phyloP scores from a whole-genome alignment of 1,140 invertebrate genomes.

The Sycobia sp. region DNA sequence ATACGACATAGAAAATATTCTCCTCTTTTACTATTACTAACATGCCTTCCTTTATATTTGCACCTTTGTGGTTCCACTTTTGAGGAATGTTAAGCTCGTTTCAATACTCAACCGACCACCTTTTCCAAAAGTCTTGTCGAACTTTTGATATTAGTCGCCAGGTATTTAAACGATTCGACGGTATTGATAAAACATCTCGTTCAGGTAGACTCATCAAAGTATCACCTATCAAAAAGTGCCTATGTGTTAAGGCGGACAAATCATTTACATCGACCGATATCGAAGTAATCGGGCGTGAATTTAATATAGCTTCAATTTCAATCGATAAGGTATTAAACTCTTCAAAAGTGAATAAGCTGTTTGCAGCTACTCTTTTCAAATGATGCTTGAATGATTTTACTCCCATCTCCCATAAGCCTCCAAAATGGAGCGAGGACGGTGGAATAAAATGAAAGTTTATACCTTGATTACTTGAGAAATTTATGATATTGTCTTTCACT shows the following conservation, averaged over 20 bases:
- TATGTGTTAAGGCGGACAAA: slow-evolving; percentile 32
- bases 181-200: slow-evolving; percentile 20
- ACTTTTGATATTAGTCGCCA: slow-evolving; percentile 41
- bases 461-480: background rate
- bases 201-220: slow-evolving; percentile 29
- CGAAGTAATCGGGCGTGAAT: slow-evolving; percentile 41
- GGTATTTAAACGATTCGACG: slow-evolving; percentile 33
- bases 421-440: slow-evolving; percentile 2
- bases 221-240: no score
- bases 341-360: background rate
- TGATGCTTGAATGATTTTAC: slow-evolving; percentile 13
- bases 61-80: slow-evolving; percentile 38
- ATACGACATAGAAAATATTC: background rate
- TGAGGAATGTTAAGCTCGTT: slow-evolving; percentile 43
- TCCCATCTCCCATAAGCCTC: slow-evolving; percentile 15
- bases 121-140: no score
- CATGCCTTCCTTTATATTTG: background rate
- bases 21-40: background rate
- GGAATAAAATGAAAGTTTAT: slow-evolving; percentile 7
- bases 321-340: background rate
- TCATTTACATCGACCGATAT: slow-evolving; percentile 35
- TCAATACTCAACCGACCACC: no score
- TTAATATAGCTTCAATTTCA: no score
- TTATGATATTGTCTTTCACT: background rate
- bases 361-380: slow-evolving; percentile 1